Evolutionary conservation across 2,113 vertebrate genomes (phyloP).

Genomic region (Campylomormyrus numenius): DNA sequence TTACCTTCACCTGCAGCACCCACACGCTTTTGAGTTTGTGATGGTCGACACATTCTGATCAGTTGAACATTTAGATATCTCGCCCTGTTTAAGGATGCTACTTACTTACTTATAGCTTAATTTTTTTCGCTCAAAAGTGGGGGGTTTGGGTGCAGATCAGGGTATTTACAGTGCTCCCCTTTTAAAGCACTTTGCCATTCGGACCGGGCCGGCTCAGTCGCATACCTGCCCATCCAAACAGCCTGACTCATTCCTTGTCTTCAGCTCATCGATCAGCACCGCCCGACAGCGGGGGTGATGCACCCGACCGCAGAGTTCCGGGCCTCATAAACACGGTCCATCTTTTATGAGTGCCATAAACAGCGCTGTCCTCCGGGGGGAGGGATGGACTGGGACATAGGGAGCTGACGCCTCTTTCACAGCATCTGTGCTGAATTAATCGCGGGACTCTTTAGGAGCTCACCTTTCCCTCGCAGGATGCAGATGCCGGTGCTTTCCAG

Average conservation of each 20-base stretch:
- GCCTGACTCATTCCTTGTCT: not conserved
- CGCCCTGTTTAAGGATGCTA: not conserved
- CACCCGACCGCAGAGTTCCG: not conserved
- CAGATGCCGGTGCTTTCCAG: not conserved
- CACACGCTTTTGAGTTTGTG: not conserved
- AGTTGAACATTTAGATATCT: not conserved
- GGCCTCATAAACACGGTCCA: not conserved
- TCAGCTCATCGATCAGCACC: not conserved
- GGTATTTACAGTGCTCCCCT: no score
- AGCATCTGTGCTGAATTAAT: not conserved
- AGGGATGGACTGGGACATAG: not conserved
- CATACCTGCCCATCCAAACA: not conserved
- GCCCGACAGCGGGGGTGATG: not conserved
- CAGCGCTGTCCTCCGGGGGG: not conserved
- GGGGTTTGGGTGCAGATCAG: no score
- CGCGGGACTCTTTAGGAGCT: not conserved
- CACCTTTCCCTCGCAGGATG: not conserved
- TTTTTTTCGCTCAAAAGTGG: no score
- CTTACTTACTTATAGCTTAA: not conserved
- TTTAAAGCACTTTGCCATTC: no score
- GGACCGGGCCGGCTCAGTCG: no score
- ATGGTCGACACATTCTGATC: not conserved
- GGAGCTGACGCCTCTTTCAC: not conserved
- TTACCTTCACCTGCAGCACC: not conserved
- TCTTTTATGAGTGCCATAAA: conserved; percentile 18